phyloP scores from a whole-genome alignment of 1,140 invertebrate species.

The Macrostomum lignano region DNA sequence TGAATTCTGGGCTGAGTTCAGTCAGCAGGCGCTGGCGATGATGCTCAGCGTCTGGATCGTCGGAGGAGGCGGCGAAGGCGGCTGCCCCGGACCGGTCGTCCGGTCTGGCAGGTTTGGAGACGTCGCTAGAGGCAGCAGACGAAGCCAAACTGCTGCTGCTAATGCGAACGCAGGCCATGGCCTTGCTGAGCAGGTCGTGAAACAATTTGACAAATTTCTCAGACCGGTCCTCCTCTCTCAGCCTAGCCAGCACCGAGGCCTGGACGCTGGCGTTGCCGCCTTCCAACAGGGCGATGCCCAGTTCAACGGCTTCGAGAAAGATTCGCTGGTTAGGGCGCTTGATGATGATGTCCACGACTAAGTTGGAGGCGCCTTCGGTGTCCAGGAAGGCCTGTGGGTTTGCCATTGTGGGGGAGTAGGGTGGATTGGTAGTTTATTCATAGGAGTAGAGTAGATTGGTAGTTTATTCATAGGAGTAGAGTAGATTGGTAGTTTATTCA shows the following conservation, averaged over 20 bases:
- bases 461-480: background rate
- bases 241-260: constrained; percentile 14
- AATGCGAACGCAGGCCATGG: too few relatives aligned
- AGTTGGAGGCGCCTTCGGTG: constrained; percentile 65
- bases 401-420: background rate
- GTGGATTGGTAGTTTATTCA: background rate
- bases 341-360: constrained; percentile 86
- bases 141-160: too few relatives aligned
- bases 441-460: background rate
- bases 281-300: constrained; percentile 82
- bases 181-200: background rate
- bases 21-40: too few relatives aligned
- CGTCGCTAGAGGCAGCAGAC: too few relatives aligned
- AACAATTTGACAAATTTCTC: background rate
- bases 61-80: too few relatives aligned
- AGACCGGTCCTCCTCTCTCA: too few relatives aligned
- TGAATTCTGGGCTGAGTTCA: constrained; percentile 44
- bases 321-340: constrained; percentile 40
- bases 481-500: too few relatives aligned
- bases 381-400: constrained; percentile 53
- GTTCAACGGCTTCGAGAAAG: constrained; percentile 70
- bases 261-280: constrained; percentile 88
- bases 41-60: too few relatives aligned
- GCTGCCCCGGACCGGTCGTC: too few relatives aligned
- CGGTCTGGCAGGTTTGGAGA: too few relatives aligned